These are phyloP conservation scores for Parelbella ahira DNA, from an alignment of 2,888 invertebrate genomes.

Conservation along the genomic window DNA sequence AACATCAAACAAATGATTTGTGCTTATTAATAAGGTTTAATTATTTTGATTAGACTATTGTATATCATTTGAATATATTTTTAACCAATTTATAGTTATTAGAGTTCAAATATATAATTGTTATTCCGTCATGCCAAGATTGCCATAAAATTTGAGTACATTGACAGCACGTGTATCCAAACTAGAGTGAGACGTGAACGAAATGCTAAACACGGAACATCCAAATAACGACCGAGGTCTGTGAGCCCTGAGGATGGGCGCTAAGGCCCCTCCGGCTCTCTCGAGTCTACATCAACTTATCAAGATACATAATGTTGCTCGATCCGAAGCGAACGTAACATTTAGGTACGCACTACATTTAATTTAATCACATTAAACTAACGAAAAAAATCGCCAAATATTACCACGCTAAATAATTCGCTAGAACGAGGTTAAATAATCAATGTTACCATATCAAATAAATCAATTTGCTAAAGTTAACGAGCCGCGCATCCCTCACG, in stretches of 20 bases:
- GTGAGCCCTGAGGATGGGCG: too few species aligned
- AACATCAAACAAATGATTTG: not conserved
- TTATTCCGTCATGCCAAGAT: constrained; percentile 1
- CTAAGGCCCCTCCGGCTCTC: not conserved
- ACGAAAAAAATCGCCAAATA: constrained; percentile 62
- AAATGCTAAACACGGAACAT: constrained; percentile 19
- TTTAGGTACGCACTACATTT: constrained; percentile 53
- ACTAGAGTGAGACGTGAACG: constrained; percentile 10
- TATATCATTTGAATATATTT: too few species aligned
- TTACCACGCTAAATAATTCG: constrained; percentile 75
- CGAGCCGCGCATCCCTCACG: constrained; percentile 49
- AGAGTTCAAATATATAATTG: too few species aligned
- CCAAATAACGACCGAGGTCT: too few species aligned
- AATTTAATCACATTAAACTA: constrained; percentile 62
- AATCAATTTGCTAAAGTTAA: constrained; percentile 62
- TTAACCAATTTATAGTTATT: too few species aligned
- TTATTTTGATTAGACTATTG: too few species aligned
- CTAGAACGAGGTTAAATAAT: constrained; percentile 61
- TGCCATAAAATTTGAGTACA: constrained; percentile 23
- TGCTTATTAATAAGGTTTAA: too few species aligned
- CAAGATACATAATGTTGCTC: constrained; percentile 27
- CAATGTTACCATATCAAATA: constrained; percentile 49
- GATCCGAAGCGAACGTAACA: constrained; percentile 67
- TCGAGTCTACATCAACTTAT: constrained; percentile 21
- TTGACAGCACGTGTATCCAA: constrained; percentile 26